Base-by-base conservation (phyloP, 2,888 invertebrate genomes). In the Orthosia gothica region DNA sequence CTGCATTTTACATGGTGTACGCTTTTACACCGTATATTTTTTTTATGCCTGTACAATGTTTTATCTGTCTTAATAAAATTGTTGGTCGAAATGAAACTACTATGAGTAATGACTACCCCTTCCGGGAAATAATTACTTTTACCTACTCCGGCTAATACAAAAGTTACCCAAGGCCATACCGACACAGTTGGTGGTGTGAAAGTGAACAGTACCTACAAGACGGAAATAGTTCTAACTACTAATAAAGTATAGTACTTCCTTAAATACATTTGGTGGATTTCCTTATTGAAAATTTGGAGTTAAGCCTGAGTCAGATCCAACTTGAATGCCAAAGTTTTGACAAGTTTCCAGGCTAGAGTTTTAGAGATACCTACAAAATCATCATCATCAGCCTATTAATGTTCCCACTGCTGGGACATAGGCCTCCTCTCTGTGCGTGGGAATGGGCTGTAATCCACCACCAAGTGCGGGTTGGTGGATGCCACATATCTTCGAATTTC, bases 81-180 rank as follows among this genome's bases (percentile, higher is more conserved):
- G n/a, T 54, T 47, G 13, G 54, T 45, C 7, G 13, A 45, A 54
- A 55, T 50, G 11, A 64, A 54, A 64, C 40, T 26, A 15, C 9
- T 55, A 50, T 81, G 64, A 74, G 59, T 81, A 77, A 77, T 77
- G 64, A 55, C 45, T 45, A 64, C 40, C n/a, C 23, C 5, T 76
- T 77, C 76, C 59, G 58, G 54, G 26, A 64, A 77, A 49, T 81
- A 74, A 59, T 74, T 54, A 59, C 49, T 32, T 71, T 79, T 74
- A 50, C 49, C 57, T 49, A 55, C 5, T 62, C 23, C 0, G 13
- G 15, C n/a, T 49, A 74, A 81, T 64, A 72, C 20, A 55, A 45
- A 81, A 74, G 74, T 74, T 77, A 50, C 0, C 16, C 75, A 81
- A 75, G 81, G 75, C 40, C 26, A 40, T 20, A 16, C 16, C 16